These are phyloP conservation scores for Clarias laeviceps DNA, from an alignment of 2,797 vertebrate genomes.

Conservation along the genomic window DNA sequence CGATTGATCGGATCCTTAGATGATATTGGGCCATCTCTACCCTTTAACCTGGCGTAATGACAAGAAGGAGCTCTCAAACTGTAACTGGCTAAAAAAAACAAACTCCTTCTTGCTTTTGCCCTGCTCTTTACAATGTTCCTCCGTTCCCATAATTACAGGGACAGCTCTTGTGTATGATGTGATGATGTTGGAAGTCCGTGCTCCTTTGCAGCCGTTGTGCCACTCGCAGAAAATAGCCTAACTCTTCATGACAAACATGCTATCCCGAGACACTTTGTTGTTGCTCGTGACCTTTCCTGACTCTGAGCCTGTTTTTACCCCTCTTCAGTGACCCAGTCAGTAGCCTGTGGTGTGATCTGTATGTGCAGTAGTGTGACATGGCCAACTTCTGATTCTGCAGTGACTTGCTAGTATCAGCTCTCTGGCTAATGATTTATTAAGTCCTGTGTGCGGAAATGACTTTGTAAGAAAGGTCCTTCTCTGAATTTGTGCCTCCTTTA, in stretches of 20 bases:
- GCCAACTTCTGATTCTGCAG: background rate
- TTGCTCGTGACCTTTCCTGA: slow-evolving; percentile 20
- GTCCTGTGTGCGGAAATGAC: slow-evolving; percentile 7
- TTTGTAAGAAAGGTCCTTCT: slow-evolving; percentile 14
- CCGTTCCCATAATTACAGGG: slow-evolving; percentile 8
- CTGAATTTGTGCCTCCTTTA: background rate
- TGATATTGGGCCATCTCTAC: no score
- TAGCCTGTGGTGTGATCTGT: background rate
- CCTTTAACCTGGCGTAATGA: background rate
- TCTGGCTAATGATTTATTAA: slow-evolving; percentile 55
- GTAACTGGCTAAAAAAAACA: background rate
- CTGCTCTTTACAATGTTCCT: background rate
- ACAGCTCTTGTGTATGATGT: background rate
- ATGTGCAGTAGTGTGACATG: background rate
- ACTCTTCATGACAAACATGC: slow-evolving; percentile 6
- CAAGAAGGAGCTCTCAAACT: background rate
- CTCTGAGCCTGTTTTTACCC: background rate
- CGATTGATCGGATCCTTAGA: background rate
- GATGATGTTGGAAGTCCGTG: background rate
- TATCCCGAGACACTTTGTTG: background rate
- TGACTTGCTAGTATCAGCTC: slow-evolving; percentile 22
- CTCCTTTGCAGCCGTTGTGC: background rate
- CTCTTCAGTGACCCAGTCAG: background rate
- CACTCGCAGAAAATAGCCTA: slow-evolving; percentile 32
- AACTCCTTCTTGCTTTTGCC: background rate